A percentile compares a stretch with the other conserved stretches of the same genome.
Evolutionary conservation across 2,888 invertebrate genomes (phyloP).

Genomic region (Pherbina coryleti): DNA sequence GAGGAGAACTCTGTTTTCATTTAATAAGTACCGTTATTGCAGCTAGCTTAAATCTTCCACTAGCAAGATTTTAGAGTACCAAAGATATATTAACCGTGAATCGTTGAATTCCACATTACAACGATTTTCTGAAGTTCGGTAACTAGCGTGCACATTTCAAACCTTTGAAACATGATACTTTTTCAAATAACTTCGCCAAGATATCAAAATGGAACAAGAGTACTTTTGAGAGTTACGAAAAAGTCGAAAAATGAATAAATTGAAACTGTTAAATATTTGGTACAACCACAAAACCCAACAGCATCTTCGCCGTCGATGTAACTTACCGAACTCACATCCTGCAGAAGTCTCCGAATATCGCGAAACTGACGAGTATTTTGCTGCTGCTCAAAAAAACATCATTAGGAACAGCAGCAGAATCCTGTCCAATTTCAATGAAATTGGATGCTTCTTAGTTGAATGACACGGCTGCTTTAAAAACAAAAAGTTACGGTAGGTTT

Average conservation of each 20-base stretch:
- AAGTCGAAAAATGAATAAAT: slow-evolving; percentile 25
- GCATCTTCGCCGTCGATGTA: neutral
- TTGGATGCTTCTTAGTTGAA: neutral
- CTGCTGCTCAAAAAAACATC: neutral
- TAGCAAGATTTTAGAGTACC: no score
- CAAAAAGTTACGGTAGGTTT: slow-evolving; percentile 18
- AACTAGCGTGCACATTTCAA: no score
- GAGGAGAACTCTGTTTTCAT: no score
- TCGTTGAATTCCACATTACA: no score
- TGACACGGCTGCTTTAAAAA: slow-evolving; percentile 8
- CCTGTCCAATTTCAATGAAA: slow-evolving; percentile 24
- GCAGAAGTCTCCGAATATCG: neutral
- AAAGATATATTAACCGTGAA: no score
- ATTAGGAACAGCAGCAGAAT: slow-evolving; percentile 12
- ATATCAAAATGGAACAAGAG: neutral
- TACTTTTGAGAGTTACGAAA: neutral
- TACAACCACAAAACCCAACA: neutral
- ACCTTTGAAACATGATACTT: no score
- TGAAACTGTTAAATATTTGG: neutral
- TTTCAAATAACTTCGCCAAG: no score
- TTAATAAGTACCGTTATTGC: no score
- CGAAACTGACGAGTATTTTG: neutral
- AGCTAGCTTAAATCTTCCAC: no score
- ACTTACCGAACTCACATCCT: neutral
- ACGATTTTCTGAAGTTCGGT: no score